Evolutionary conservation across 2,888 invertebrate species (phyloP), one percentile per base, ranked within the genome.

Genomic region (Drosophila kokeensis): DNA sequence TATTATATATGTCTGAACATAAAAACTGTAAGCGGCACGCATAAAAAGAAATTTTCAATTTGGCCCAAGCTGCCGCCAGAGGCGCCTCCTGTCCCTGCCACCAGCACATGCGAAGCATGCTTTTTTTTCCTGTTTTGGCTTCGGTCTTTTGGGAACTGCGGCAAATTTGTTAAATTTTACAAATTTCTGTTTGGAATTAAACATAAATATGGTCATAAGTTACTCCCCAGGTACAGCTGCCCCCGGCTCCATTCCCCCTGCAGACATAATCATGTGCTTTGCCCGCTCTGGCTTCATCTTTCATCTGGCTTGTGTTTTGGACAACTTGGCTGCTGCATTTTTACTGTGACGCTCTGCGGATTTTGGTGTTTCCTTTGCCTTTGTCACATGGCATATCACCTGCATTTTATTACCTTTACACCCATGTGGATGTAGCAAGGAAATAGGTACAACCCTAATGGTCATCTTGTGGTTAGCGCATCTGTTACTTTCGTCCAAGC

Each of bases 21-120:
- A 87, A 83, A 79, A 83, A 80, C 76, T 84, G 86, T 77, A 77
- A 83, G 69, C 82, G 73, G 69, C 83, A 85, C 79, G 81, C 83
- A 77, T 85, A 84, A 87, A 87, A 81, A 73, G 83, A 81, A 81
- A 81, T 85, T 83, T 85, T 80, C 83, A 83, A 87, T 85, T 87
- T 81, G 54, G 61, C 63, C 68, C 87, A 84, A 81, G 83, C 83
- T 82, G 85, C 74, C 49, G 73, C 82, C 72, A 67, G 38, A 30
- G 70, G 49, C 62, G 60, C 29, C 52, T 67, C 45, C 63, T 15
- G 52, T 55, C 49, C 53, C 40, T 24, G 4, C 10, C 32, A 40
- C 7, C 38, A 18, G 3, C 34, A 18, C 30, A 18, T 4, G n/a
- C 50, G 6, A 53, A 30, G 11, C 60, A 24, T 21, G 18, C 30